Evolutionary conservation across 2,113 vertebrate genomes (phyloP).

Genomic region (Physeter macrocephalus): DNA sequence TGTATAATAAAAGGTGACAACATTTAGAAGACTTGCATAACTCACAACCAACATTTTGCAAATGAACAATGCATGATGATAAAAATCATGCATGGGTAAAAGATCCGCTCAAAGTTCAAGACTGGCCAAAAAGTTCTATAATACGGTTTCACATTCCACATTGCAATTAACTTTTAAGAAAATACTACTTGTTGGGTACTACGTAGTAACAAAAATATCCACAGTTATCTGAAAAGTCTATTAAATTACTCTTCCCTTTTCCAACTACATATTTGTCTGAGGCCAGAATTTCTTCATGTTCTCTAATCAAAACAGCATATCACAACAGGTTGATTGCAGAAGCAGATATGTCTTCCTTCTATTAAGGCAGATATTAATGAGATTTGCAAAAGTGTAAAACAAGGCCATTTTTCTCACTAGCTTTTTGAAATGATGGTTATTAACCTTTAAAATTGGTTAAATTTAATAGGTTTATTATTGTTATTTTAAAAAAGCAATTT

Average conservation of each 20-base stretch:
- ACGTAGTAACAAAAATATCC: slow-evolving; percentile 8
- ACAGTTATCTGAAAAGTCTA: slow-evolving; percentile 6
- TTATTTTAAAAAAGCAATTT: neutral
- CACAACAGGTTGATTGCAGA: neutral
- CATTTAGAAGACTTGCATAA: neutral
- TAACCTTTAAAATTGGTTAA: neutral
- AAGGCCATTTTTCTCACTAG: neutral
- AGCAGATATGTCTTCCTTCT: neutral
- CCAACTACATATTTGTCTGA: neutral
- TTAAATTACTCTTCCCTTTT: slow-evolving; percentile 3
- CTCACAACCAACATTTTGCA: neutral
- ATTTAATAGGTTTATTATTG: neutral
- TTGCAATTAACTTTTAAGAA: slow-evolving; percentile 42
- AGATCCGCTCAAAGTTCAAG: slow-evolving; percentile 17
- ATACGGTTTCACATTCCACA: neutral
- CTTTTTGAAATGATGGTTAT: neutral
- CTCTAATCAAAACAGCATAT: neutral
- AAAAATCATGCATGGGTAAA: neutral
- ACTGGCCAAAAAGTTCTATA: neutral
- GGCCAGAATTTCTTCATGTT: neutral
- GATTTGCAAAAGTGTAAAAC: neutral
- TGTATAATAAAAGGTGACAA: slow-evolving; percentile 41
- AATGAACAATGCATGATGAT: neutral
- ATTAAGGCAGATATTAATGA: neutral
- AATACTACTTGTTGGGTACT: slow-evolving; percentile 7